Evolutionary conservation across 2,797 vertebrate genomes (phyloP), one percentile per base, ranked within the genome.

Genomic region (Onychomys arenicola): DNA sequence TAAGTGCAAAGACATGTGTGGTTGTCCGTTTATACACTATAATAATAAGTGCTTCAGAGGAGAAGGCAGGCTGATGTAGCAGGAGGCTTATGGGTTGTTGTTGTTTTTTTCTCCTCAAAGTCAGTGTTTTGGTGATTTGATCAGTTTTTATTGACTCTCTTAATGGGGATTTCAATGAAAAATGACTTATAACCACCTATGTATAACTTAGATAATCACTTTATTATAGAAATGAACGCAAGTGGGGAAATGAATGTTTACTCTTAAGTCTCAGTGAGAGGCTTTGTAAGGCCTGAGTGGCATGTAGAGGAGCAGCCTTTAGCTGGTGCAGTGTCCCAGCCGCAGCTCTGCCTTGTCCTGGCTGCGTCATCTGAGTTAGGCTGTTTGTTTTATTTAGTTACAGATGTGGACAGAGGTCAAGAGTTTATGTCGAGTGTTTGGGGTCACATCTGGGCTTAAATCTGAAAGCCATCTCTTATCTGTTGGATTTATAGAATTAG

Each of bases 201-300:
- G 59, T 4, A 88, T 71, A 76, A 83, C 77, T 65, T 81, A 90
- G 78, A 71, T 63, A 84, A 52, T 69, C 84, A 63, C 7, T 49
- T 82, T 96, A 65, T 77, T 91, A 37, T 40, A 91, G 57, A 94
- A 89, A 67, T 92, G 78, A 77, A 91, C 21, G 23, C 27, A 90
- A 61, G 9, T 92, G 52, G 46, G 46, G 80, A 90, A 65, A 83
- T 71, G 90, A 61, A 49, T 69, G 27, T 81, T 81, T 92, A 73
- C 27, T 84, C 3, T 85, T 80, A 87, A 92, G 61, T 90, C 55
- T 87, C 81, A 90, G 0, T 88, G 43, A 84, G 49, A 80, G n/a
- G 34, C 32, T 14, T 11, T 88, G 0, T 63, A 77, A 85, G 85
- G 40, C 27, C 55, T 23, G 49, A 59, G 17, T 87, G 43, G 76